phyloP scores from a whole-genome alignment of 2,797 vertebrate genomes.

The Sebastes minor region DNA sequence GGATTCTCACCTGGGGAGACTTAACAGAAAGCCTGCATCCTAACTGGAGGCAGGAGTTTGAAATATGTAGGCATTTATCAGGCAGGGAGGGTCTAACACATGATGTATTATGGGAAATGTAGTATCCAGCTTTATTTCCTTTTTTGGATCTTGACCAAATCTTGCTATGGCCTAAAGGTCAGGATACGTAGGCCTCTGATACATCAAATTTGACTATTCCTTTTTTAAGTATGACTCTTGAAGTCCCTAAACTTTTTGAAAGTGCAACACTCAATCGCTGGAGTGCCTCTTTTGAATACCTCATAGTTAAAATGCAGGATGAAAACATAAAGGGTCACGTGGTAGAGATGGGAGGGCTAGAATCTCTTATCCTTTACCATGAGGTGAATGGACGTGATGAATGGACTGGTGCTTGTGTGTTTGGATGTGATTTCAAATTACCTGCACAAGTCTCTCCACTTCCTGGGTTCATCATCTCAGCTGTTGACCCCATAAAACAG shows the following conservation, averaged over 20 bases:
- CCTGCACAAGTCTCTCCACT: slow-evolving; percentile 50
- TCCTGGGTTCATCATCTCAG: slow-evolving; percentile 60
- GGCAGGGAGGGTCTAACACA: not conserved
- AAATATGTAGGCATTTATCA: not conserved
- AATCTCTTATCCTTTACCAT: not conserved
- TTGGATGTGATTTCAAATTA: slow-evolving; percentile 9
- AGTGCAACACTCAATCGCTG: not conserved
- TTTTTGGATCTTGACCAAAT: not conserved
- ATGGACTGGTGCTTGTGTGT: slow-evolving; percentile 9
- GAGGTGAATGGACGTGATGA: not conserved
- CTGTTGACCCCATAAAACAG: slow-evolving; percentile 51
- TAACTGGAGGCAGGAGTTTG: not conserved
- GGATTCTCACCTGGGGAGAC: not conserved
- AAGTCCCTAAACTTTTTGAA: not conserved
- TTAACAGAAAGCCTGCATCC: not conserved
- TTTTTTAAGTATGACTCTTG: not conserved
- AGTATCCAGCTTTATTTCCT: not conserved
- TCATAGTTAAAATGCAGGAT: not conserved
- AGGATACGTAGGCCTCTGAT: not conserved
- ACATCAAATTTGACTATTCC: accelerated
- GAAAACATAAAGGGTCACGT: not conserved
- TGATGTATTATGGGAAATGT: not conserved
- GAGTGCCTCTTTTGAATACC: slow-evolving; percentile 20
- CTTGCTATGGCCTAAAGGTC: not conserved
- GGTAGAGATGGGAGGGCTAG: not conserved